Evolutionary conservation across 2,797 vertebrate species (phyloP), one percentile per base, ranked within the genome.

Genomic region (Sebastes melanostomus): DNA sequence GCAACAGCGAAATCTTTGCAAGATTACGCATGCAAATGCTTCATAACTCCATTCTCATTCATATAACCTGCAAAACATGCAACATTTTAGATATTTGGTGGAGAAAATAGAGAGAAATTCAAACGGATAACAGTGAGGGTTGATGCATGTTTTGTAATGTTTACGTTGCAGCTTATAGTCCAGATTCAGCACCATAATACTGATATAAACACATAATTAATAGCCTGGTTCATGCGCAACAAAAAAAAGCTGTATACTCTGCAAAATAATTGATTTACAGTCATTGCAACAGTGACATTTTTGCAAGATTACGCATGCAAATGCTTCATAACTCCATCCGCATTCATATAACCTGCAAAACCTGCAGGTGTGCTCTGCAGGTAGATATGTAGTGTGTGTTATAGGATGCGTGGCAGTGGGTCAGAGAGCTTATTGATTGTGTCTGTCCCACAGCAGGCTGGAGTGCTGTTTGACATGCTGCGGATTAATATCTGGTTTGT

Each of bases 401-500:
- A 14, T n/a, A 72, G 74, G 63, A 88, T 84, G 77, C 78, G 82
- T 88, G 84, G 80, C 91, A 86, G 25, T 81, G 82, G 88, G 91
- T 90, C 91, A 91, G 12, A n/a, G 55, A 68, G 84, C n/a, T 66
- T 76, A 86, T 85, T 75, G 85, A 84, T 85, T 29, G 16, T 72
- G 80, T 78, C 63, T 79, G 82, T 74, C 65, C 61, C 52, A 24
- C 38, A 29, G 56, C 14, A 10, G 66, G 4, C 10, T 32, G 32
- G 20, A 22, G 46, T 9, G 67, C 32, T 36, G 60, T 20, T 20
- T 56, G 83, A 84, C 72, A 38, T 22, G 80, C 2, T 69, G 54
- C 70, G 18, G 54, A 25, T 52, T 54, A 5, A 77, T 72, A 52
- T 59, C 60, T 25, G 12, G 14, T 0, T 14, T 34, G 34, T 22